These are phyloP conservation scores for Neoitamus cyanurus DNA, from an alignment of 2,888 invertebrate genomes.

Conservation along the genomic window DNA sequence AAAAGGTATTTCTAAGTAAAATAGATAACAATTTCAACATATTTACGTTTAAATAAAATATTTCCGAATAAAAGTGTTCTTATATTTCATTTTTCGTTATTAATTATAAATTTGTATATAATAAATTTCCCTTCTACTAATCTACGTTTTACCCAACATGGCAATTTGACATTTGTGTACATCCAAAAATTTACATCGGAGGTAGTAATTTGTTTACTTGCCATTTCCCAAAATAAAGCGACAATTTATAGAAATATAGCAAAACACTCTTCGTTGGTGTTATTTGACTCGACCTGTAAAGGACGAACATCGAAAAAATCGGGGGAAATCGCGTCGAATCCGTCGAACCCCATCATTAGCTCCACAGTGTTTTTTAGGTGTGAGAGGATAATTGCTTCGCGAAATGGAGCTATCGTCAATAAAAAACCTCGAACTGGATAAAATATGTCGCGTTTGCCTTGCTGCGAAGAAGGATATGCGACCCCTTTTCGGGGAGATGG, in stretches of 20 bases:
- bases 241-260: not conserved
- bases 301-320: not conserved
- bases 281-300: not conserved
- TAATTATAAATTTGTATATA: not conserved
- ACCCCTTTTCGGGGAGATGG: conserved; percentile 73
- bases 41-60: not conserved
- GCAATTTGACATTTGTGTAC: conserved; percentile 50
- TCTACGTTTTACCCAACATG: conserved; percentile 43
- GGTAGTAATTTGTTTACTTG: conserved; percentile 26
- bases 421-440: conserved; percentile 68
- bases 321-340: not conserved
- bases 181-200: conserved; percentile 23
- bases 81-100: not conserved
- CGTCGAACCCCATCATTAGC: not conserved
- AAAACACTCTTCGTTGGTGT: not conserved
- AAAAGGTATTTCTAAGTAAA: not conserved
- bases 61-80: not conserved
- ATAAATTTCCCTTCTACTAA: conserved; percentile 24
- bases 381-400: not conserved
- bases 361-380: not conserved
- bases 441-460: conserved; percentile 74
- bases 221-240: not conserved
- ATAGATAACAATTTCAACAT: not conserved
- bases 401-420: conserved; percentile 56
- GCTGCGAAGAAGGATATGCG: conserved; percentile 75